Base-by-base conservation (phyloP, 1,140 invertebrate genomes). In the Aculops lycopersici region DNA sequence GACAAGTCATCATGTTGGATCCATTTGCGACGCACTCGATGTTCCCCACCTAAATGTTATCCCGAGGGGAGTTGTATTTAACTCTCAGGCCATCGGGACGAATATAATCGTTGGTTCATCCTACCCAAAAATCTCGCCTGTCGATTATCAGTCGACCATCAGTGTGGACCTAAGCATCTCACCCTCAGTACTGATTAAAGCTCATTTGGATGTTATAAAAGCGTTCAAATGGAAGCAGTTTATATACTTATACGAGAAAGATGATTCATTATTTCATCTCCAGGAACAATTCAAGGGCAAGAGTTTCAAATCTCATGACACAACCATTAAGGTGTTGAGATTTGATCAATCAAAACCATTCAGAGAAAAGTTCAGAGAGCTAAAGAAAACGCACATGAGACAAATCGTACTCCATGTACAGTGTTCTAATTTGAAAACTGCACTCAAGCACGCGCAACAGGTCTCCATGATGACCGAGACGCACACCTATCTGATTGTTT, bases 11-110 rank as follows among this genome's bases (percentile, higher is more conserved):
- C 81, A 90, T 58, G 77, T 88, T 13, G 80, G 88, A 58, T 80
- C 77, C 43, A 86, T 92, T 49, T 88, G 80, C 55, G 81, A 88
- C 58, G 77, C 79, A 17, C 78, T 86, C 70, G 81, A 88, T 59
- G 72, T 88, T 48, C 81, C 81, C 1, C 80, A 90, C 56, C 64
- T 92, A 50, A 78, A 86, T 58, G 81, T 31, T 8, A 8, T 31
- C 8, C 24, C 24, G 8, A 31, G 24, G n/a, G n/a, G n/a, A n/a
- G n/a, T n/a, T n/a, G n/a, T n/a, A n/a, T n/a, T n/a, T n/a, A n/a
- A n/a, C n/a, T n/a, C n/a, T n/a, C n/a, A n/a, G n/a, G n/a, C n/a
- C n/a, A n/a, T n/a, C n/a, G n/a, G n/a, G n/a, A n/a, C n/a, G n/a
- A n/a, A n/a, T n/a, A n/a, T n/a, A n/a, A n/a, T n/a, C n/a, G n/a